Evolutionary conservation across 2,797 vertebrate species (phyloP), one percentile per base, ranked within the genome.

Genomic region (Nothura maculosa): DNA sequence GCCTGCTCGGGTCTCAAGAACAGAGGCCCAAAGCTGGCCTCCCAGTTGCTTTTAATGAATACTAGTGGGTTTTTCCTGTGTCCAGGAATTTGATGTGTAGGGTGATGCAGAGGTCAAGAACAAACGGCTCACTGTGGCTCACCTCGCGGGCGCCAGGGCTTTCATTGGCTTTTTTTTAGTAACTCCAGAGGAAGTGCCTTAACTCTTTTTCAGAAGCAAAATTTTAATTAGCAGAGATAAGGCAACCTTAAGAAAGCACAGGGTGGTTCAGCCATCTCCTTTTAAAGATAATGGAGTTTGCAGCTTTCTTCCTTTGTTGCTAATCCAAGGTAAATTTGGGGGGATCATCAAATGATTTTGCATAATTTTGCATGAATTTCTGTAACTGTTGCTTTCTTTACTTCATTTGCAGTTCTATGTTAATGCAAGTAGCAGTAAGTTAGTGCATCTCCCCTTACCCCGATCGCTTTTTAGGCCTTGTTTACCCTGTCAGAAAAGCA

Each of bases 91-190:
- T 96, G 97, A 97, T 97, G 96, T 97, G 88, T 62, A 58, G 69
- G 87, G 96, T 96, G 94, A 96, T 97, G 84, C 94, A 91, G 90
- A 93, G 96, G 96, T 96, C 97, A 95, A 91, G 96, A 97, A 97
- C 94, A 97, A 97, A 97, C 54, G 48, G 81, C 86, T 93, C 48
- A 43, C 90, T 96, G 82, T 93, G 15, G 24, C 90, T 96, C 95
- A 94, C 86, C 81, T 96, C 92, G 94, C 85, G 52, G 10, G 70
- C 96, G 90, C 91, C 89, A 90, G 92, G 92, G 94, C 96, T 98
- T 96, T 96, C 92, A 96, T 96, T 97, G 96, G 95, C 96, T 96
- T 97, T 96, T 96, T 94, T 97, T 97, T 96, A 97, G 96, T 97
- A 96, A 97, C 94, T 97, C 94, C 72, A 93, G 95, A 97, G 96